Base-by-base conservation (phyloP, 2,797 vertebrate genomes). In the Sebastes aleutianus region DNA sequence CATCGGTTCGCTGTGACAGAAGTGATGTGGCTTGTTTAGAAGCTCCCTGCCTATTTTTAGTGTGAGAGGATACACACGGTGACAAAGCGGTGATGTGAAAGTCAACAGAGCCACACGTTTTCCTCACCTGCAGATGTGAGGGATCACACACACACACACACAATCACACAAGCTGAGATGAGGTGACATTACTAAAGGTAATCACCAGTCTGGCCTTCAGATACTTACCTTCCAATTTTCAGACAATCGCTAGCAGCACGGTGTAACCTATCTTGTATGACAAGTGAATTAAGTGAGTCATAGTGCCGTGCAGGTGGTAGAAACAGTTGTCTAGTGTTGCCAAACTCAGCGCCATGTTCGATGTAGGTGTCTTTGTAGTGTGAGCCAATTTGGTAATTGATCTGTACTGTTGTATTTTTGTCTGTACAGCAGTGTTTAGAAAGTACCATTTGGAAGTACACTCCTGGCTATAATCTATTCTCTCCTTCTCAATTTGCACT, bases 11-110 rank as follows among this genome's bases (percentile, higher is more conserved):
- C 32, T 36, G 3, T 65, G 39, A 88, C 80, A 81, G 87, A 24
- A 78, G 58, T 1, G 53, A 22, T 31, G 72, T 36, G 47, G 29
- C 78, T 71, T 13, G 8, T 88, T 85, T 76, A 84, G 84, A 77
- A 75, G 67, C 71, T 62, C 36, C 53, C 13, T 68, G 34, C 16
- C 81, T 91, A 90, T 93, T 89, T 90, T 90, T 91, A 85, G 80
- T 22, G 70, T 18, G 82, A 67, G 84, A 84, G 83, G 85, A 86
- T 81, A 62, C 79, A 32, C 26, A 26, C 43, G 0, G 78, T 76
- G 86, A 89, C 86, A 85, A 24, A 61, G 70, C 29, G 84, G 1
- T 78, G 83, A 89, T 65, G 39, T 74, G 67, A 80, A 64, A 87
- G 88, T 87, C 90, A 92, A 92, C 86, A 89, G 24, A 74, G 56